Evolutionary conservation across 2,113 vertebrate genomes (phyloP).

Genomic region (Otolemur garnettii): DNA sequence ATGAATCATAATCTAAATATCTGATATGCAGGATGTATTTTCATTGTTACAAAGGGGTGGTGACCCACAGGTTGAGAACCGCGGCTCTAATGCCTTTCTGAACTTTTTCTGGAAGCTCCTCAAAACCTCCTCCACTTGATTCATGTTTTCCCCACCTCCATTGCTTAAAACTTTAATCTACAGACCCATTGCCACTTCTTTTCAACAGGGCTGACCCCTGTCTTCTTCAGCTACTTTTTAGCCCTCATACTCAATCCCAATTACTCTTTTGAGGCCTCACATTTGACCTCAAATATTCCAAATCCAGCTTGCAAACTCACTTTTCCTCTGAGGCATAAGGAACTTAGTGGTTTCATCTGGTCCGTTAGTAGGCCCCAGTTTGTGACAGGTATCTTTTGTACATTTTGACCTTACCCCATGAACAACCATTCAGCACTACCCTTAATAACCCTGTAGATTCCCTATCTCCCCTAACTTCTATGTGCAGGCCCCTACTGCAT

Average conservation of each 20-base stretch:
- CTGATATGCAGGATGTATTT: no score
- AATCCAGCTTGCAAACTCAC: neutral
- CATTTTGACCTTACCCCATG: neutral
- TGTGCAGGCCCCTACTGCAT: neutral
- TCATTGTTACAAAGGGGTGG: no score
- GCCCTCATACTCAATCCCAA: neutral
- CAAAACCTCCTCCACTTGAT: slow-evolving; percentile 9
- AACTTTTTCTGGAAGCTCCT: neutral
- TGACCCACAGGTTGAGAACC: no score
- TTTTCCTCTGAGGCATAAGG: neutral
- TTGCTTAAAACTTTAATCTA: neutral
- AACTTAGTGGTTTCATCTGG: neutral
- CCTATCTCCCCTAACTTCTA: neutral
- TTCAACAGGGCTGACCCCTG: neutral
- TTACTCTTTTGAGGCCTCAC: neutral
- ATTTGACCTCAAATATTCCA: neutral
- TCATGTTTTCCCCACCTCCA: neutral
- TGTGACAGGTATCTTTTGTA: neutral
- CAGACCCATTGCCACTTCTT: neutral
- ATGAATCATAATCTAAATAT: no score
- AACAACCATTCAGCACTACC: neutral
- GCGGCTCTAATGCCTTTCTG: neutral
- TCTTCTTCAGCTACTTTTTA: neutral
- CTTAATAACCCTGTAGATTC: neutral
- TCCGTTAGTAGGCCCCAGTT: neutral